phyloP scores from a whole-genome alignment of 2,113 vertebrate species.

The Picathartes gymnocephalus region DNA sequence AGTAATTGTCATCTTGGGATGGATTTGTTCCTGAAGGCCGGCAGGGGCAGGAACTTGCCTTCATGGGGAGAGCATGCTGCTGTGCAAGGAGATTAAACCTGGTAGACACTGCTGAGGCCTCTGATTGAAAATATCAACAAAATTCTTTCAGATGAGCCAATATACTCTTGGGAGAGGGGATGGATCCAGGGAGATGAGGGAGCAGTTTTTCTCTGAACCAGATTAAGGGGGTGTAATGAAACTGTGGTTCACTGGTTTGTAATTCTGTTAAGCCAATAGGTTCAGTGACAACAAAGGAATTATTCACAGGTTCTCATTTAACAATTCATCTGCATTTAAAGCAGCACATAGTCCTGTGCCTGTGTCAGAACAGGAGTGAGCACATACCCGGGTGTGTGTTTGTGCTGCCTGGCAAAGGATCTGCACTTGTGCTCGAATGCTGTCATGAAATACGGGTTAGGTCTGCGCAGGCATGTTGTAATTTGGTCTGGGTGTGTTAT shows the following conservation, averaged over 20 bases:
- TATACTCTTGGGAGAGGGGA: neutral
- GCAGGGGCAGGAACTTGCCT: neutral
- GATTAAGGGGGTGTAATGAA: neutral
- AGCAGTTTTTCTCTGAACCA: neutral
- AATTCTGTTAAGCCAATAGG: neutral
- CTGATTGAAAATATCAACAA: neutral
- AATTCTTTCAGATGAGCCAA: neutral
- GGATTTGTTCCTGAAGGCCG: neutral
- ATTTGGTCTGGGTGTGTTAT: neutral
- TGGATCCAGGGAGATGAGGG: neutral
- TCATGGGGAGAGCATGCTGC: neutral
- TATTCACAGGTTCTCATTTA: neutral
- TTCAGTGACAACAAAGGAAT: neutral
- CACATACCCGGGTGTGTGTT: rapidly evolving
- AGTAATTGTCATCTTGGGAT: neutral
- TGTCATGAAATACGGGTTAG: neutral
- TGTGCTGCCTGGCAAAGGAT: neutral
- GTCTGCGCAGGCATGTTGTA: neutral
- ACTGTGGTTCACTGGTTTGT: neutral
- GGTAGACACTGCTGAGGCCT: neutral
- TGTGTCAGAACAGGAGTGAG: neutral
- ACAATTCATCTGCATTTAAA: neutral
- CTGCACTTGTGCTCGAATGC: rapidly evolving
- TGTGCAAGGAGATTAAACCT: neutral
- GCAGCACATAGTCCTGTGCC: neutral